These are phyloP conservation scores for Petaurus breviceps DNA, from an alignment of 2,113 vertebrate species.

Conservation along the genomic window DNA sequence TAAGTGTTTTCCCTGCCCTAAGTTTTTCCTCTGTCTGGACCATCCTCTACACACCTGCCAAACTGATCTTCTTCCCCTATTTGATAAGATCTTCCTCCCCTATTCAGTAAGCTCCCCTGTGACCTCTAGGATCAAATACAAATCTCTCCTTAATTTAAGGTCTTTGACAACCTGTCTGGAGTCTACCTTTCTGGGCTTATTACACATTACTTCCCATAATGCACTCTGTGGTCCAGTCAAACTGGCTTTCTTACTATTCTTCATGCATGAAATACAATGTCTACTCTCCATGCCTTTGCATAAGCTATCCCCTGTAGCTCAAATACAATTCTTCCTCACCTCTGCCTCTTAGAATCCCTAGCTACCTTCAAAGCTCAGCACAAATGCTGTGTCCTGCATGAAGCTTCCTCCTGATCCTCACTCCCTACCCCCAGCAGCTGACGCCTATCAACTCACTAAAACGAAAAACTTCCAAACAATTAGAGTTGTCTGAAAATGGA, in stretches of 20 bases:
- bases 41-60: background rate
- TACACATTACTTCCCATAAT: background rate
- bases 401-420: background rate
- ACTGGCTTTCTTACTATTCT: background rate
- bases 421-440: background rate
- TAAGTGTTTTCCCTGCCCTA: background rate
- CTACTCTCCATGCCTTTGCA: background rate
- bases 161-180: background rate
- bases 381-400: background rate
- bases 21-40: background rate
- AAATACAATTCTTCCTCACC: background rate
- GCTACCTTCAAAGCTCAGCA: background rate
- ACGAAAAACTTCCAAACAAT: background rate
- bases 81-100: background rate
- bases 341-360: background rate
- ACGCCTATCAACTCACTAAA: background rate
- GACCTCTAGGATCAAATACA: background rate
- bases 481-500: background rate
- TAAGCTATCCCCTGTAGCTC: background rate
- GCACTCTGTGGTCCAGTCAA: background rate
- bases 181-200: background rate
- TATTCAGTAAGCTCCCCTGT: background rate
- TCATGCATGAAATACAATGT: background rate
- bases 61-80: background rate
- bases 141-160: background rate